A percentile compares a stretch with the other conserved stretches of the same genome.
Evolutionary conservation across 2,888 invertebrate genomes (phyloP).

Genomic region (Troides helena): DNA sequence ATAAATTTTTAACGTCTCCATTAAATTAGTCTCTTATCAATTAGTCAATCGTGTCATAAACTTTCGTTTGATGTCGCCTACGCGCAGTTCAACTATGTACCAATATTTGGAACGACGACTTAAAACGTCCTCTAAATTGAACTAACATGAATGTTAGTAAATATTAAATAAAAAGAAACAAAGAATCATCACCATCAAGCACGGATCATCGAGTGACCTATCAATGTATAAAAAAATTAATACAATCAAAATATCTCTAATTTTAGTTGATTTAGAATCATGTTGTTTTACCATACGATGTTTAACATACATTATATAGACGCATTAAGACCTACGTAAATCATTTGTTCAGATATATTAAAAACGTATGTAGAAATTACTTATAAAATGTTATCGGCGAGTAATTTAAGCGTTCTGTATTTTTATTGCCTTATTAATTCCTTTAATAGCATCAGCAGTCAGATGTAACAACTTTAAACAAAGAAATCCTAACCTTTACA

Average conservation of each 20-base stretch:
- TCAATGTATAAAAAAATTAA: no score
- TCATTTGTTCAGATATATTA: background rate
- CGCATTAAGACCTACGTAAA: background rate
- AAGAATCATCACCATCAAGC: background rate
- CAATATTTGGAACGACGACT: background rate
- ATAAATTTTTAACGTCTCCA: no score
- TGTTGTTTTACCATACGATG: no score
- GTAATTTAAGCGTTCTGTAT: background rate
- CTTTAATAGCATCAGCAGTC: constrained; percentile 9
- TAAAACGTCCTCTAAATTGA: background rate
- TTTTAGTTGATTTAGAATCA: no score
- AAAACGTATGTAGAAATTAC: background rate
- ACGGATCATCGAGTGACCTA: no score
- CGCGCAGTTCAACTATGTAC: background rate
- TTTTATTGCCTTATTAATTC: constrained; percentile 12
- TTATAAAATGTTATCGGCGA: background rate
- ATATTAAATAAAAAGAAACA: background rate
- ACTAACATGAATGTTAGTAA: background rate
- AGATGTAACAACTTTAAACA: constrained; percentile 13
- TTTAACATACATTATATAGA: no score
- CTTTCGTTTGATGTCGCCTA: background rate
- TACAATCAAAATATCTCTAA: no score
- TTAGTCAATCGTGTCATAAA: background rate
- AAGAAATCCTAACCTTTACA: constrained; percentile 21
- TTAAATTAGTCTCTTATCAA: background rate